Conservation (phyloP, 1,140 invertebrate species). For the Galleria mellonella region DNA sequence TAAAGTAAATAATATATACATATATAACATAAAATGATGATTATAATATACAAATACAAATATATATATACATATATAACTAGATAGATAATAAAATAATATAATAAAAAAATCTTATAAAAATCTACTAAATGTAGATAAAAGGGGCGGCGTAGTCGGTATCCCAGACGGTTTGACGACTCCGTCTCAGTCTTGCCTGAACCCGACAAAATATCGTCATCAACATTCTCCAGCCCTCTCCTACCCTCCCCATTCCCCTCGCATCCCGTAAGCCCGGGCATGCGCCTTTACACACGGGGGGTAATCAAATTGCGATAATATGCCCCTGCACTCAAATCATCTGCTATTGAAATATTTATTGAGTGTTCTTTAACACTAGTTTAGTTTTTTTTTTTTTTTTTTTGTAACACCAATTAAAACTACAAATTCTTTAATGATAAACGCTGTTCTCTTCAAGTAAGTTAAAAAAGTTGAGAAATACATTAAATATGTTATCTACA, state of each 20-base stretch:
- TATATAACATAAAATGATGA: too few species aligned
- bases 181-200: slow-evolving; percentile 33
- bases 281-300: slow-evolving; percentile 34
- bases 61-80: background rate
- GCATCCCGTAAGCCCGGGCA: slow-evolving; percentile 25
- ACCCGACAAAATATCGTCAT: slow-evolving; percentile 60
- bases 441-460: too few species aligned
- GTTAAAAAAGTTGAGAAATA: too few species aligned
- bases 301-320: slow-evolving; percentile 45
- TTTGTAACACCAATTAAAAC: too few species aligned
- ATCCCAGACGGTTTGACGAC: slow-evolving; percentile 19
- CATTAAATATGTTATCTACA: too few species aligned
- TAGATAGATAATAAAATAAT: background rate
- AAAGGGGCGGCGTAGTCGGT: background rate
- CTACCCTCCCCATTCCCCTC: slow-evolving; percentile 17
- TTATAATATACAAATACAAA: too few species aligned
- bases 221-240: slow-evolving; percentile 34
- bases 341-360: too few species aligned
- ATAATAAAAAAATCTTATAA: too few species aligned
- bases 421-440: too few species aligned
- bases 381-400: too few species aligned
- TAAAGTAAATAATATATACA: too few species aligned
- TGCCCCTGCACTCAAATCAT: slow-evolving; percentile 23
- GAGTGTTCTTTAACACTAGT: too few species aligned
- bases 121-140: background rate